Base-by-base conservation (phyloP, 2,888 invertebrate species). In the Entomobrya proxima region DNA sequence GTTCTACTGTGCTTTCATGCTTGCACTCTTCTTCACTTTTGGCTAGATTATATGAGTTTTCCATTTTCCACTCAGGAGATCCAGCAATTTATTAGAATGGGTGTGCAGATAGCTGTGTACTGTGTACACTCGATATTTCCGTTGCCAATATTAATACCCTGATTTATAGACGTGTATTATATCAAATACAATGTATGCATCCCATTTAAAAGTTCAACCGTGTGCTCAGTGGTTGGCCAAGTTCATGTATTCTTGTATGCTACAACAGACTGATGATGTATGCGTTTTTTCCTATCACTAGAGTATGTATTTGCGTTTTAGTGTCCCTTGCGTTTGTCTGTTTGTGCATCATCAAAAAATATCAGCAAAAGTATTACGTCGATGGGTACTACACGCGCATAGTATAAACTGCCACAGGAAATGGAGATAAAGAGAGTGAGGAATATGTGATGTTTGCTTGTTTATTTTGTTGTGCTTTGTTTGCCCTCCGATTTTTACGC, bases 391-490 rank as follows among this genome's bases (percentile, higher is more conserved):
- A 32, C 18, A 13, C 55, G 24, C 13, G 13, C 15, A 64, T 35
- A 30, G 37, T 13, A 40, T 37, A 67, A 67, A 40, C 13, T 24
- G 67, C 67, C 40, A 24, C 69, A 44, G 69, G 44, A 69, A 69
- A 47, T 27, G 69, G 47, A 15, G 47, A 69, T 47, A 47, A 69
- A 30, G 47, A 44, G 27, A 44, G n/a, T n/a, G n/a, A n/a, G n/a
- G n/a, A n/a, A n/a, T n/a, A 69, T 69, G 27, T 3, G 13, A 69
- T 69, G 69, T 47, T 69, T 69, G 69, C 47, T 69, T 69, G 69
- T 47, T 47, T 47, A 47, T 47, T 67, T 69, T 69, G 40, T 47
- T 47, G 0, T 69, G 24, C 44, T 47, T 69, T 69, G 69, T 69
- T 47, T 47, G 69, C 11, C 40, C 30, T 27, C 44, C 30, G 27